phyloP scores from a whole-genome alignment of 2,113 vertebrate genomes.

The Festucalex cinctus region DNA sequence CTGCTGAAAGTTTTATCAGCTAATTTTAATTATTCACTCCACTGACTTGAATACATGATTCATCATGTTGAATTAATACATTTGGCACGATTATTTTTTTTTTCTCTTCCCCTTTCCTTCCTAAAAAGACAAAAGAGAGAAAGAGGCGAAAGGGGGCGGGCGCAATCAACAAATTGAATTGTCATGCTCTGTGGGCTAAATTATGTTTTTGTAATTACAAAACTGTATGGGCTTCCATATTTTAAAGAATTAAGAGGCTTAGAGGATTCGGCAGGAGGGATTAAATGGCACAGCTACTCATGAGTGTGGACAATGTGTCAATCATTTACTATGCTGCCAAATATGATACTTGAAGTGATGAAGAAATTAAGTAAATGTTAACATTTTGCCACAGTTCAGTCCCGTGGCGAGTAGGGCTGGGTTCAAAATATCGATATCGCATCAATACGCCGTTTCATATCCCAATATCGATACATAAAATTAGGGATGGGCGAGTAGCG shows the following conservation, averaged over 20 bases:
- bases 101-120: slow-evolving; percentile 64
- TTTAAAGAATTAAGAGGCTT: slow-evolving; percentile 88
- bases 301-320: slow-evolving; percentile 20
- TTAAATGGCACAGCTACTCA: slow-evolving; percentile 71
- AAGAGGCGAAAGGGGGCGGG: slow-evolving; percentile 55
- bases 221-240: slow-evolving; percentile 79
- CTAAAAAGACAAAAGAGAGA: slow-evolving; percentile 52
- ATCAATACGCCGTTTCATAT: too few species aligned
- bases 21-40: slow-evolving; percentile 99
- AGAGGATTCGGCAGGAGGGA: slow-evolving; percentile 80
- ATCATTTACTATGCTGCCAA: slow-evolving; percentile 19
- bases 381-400: neutral
- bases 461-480: too few species aligned
- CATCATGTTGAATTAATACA: slow-evolving; percentile 99
- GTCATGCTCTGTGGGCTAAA: slow-evolving; percentile 98
- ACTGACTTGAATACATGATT: slow-evolving; percentile 99
- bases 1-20: slow-evolving; percentile 99
- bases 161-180: slow-evolving; percentile 98
- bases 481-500: too few species aligned
- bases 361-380: neutral
- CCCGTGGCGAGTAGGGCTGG: neutral
- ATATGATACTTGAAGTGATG: neutral
- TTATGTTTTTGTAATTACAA: slow-evolving; percentile 98
- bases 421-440: too few species aligned
- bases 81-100: slow-evolving; percentile 92